Evolutionary conservation across 35 echinoderm and acorn worm genomes (phyloP).

Genomic region (Apostichopus parvimensis): DNA sequence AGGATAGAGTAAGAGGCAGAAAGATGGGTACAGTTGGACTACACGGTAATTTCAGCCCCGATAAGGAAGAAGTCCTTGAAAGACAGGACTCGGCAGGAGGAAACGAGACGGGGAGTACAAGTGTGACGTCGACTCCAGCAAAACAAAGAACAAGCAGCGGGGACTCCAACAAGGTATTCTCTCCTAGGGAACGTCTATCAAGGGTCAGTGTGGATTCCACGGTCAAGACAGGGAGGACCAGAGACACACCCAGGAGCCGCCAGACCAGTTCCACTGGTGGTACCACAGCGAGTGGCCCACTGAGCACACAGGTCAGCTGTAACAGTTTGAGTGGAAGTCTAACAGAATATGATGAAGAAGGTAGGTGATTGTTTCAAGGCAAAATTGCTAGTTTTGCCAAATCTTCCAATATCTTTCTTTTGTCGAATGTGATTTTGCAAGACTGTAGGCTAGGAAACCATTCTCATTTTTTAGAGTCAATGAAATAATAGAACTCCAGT

Average conservation of each 20-base stretch:
- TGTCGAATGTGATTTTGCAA: no score
- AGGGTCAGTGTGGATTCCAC: not conserved
- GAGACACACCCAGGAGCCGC: conserved; percentile 44
- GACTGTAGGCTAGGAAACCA: no score
- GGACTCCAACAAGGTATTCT: conserved; percentile 22
- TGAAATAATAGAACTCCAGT: no score
- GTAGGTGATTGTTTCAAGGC: not conserved
- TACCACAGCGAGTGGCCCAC: conserved; percentile 69
- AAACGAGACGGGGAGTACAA: not conserved
- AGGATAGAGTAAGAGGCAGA: not conserved
- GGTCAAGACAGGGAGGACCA: not conserved
- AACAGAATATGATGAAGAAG: conserved; percentile 92
- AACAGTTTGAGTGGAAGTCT: conserved; percentile 80
- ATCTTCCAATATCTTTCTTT: no score
- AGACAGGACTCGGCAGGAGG: not conserved
- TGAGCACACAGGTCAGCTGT: conserved; percentile 85
- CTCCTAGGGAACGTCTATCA: conserved; percentile 13
- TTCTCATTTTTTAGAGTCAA: no score
- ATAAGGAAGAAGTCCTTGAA: not conserved
- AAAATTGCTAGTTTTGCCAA: no score
- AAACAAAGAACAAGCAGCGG: conserved; percentile 22
- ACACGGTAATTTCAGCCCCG: not conserved
- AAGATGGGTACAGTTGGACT: not conserved
- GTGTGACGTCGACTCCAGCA: not conserved
- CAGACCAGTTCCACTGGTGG: conserved; percentile 51